These are phyloP conservation scores for Melanocharis versteri DNA, from an alignment of 2,113 vertebrate genomes.

Conservation along the genomic window DNA sequence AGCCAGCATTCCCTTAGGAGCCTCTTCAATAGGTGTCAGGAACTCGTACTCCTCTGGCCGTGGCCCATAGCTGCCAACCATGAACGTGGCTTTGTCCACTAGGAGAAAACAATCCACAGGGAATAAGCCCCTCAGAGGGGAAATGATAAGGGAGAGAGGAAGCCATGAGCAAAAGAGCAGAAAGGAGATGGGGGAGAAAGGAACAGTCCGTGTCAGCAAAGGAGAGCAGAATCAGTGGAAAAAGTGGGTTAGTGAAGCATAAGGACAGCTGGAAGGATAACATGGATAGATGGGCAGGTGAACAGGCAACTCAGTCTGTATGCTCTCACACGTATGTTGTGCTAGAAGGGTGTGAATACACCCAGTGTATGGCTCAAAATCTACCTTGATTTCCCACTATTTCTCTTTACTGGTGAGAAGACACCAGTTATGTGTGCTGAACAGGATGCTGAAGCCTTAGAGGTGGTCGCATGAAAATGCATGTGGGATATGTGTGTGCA, in stretches of 20 bases:
- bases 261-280: neutral
- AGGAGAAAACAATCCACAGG: slow-evolving; percentile 23
- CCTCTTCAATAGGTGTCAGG: slow-evolving; percentile 77
- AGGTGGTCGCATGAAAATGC: neutral
- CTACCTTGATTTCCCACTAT: neutral
- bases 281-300: neutral
- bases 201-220: neutral
- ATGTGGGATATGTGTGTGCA: neutral
- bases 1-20: slow-evolving; percentile 79
- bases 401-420: neutral
- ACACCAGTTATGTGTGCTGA: neutral
- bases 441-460: neutral
- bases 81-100: slow-evolving; percentile 82
- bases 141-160: neutral
- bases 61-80: slow-evolving; percentile 84
- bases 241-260: neutral
- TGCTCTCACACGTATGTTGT: neutral
- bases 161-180: neutral
- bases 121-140: neutral
- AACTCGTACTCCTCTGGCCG: slow-evolving; percentile 80
- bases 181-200: neutral
- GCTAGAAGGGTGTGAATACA: neutral
- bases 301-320: neutral
- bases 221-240: neutral
- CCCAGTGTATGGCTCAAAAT: neutral